These are phyloP conservation scores for Noturus placidus DNA, from an alignment of 2,113 vertebrate species.

Conservation along the genomic window DNA sequence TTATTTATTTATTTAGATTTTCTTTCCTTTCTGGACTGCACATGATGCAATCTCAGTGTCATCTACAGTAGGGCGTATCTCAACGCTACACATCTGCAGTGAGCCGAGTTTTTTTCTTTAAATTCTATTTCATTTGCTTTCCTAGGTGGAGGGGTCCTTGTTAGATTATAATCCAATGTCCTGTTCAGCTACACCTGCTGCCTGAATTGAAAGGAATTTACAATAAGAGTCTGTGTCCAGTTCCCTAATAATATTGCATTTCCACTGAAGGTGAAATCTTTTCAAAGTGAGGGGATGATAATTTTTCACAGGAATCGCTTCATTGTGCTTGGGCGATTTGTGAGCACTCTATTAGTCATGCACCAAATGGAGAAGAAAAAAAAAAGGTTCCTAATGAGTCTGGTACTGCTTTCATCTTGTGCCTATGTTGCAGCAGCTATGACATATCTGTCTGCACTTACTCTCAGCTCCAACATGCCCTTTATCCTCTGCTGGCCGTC, in stretches of 20 bases:
- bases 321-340: conserved; percentile 48
- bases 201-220: conserved; percentile 41
- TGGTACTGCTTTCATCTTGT: conserved; percentile 38
- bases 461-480: conserved; percentile 18
- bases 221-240: conserved; percentile 37
- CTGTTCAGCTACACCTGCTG: conserved; percentile 35
- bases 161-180: conserved; percentile 43
- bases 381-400: conserved; percentile 48
- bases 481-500: conserved; percentile 30
- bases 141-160: conserved; percentile 21
- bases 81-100: neutral
- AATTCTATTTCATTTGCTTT: conserved; percentile 19
- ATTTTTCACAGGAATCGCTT: conserved; percentile 44
- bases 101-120: conserved; percentile 13
- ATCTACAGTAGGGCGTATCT: neutral
- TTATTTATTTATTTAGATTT: too few species aligned
- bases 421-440: conserved; percentile 42
- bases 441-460: conserved; percentile 47
- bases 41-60: neutral
- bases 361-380: conserved; percentile 31
- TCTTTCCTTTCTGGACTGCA: too few species aligned
- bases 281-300: conserved; percentile 37
- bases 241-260: conserved; percentile 45
- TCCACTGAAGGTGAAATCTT: conserved; percentile 34
- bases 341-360: conserved; percentile 49